These are phyloP conservation scores for Clarias batrachus DNA, from an alignment of 2,113 vertebrate species.

Conservation along the genomic window DNA sequence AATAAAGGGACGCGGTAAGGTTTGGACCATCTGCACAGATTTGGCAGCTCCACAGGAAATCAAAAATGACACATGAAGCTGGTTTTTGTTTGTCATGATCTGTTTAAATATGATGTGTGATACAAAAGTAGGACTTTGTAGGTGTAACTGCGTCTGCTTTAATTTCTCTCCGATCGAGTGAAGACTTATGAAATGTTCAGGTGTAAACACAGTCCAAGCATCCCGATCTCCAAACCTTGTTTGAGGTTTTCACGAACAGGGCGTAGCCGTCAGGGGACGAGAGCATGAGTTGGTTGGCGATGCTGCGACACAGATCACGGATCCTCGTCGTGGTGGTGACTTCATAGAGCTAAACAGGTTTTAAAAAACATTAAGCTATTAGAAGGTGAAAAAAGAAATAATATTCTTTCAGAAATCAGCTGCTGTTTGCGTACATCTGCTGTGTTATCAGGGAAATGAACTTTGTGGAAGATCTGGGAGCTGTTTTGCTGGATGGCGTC, in stretches of 20 bases:
- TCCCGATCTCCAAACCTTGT: conserved; percentile 74
- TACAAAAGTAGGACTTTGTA: not conserved
- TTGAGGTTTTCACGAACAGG: conserved; percentile 85
- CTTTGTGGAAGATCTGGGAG: conserved; percentile 83
- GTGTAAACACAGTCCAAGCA: not conserved
- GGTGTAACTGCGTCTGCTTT: not conserved
- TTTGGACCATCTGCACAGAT: not conserved
- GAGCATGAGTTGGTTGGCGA: conserved; percentile 73
- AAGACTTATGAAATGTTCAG: not conserved
- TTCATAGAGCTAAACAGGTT: conserved; percentile 73
- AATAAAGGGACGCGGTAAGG: not conserved
- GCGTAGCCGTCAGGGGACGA: conserved; percentile 84
- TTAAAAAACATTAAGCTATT: not conserved
- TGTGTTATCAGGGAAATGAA: conserved; percentile 83
- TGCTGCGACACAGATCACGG: conserved; percentile 73
- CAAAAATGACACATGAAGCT: too few species aligned
- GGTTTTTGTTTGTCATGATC: not conserved
- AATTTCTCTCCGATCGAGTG: not conserved
- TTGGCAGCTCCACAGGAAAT: not conserved
- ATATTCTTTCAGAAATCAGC: not conserved
- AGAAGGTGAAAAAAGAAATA: not conserved
- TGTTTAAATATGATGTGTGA: not conserved
- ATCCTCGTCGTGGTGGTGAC: conserved; percentile 80
- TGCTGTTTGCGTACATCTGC: conserved; percentile 71
- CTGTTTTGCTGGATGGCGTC: conserved; percentile 84